Conservation (phyloP, 2,888 invertebrate genomes). For the Spisula solida region DNA sequence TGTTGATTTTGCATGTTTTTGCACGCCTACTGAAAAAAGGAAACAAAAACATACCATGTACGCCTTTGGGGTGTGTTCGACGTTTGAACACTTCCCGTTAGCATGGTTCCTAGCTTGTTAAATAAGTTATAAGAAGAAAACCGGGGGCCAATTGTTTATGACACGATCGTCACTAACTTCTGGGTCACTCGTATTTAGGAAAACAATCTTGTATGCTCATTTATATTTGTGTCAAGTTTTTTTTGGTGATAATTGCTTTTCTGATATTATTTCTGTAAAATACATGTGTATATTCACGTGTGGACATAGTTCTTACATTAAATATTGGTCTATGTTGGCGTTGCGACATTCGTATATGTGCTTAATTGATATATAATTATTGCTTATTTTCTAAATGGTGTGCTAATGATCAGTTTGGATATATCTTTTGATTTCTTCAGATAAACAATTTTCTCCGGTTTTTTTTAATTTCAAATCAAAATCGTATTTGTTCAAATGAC, state of each 20-base stretch:
- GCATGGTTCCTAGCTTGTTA: neutral
- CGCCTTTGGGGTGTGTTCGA: neutral
- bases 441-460: neutral
- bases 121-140: neutral
- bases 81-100: neutral
- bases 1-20: neutral
- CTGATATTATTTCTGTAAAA: neutral
- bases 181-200: neutral
- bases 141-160: neutral
- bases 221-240: neutral
- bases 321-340: neutral
- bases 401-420: neutral
- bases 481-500: neutral
- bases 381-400: neutral
- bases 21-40: neutral
- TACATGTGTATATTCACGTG: neutral
- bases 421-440: neutral
- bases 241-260: slow-evolving; percentile 19
- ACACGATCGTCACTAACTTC: neutral
- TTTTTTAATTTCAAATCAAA: neutral
- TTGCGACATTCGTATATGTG: neutral
- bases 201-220: neutral
- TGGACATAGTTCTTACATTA: neutral
- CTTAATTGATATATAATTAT: neutral
- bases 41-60: neutral